Percentiles rank a stretch among this genome's conserved stretches.
Evolutionary conservation across 2,113 vertebrate genomes (phyloP).

Genomic region (Daubentonia madagascariensis): DNA sequence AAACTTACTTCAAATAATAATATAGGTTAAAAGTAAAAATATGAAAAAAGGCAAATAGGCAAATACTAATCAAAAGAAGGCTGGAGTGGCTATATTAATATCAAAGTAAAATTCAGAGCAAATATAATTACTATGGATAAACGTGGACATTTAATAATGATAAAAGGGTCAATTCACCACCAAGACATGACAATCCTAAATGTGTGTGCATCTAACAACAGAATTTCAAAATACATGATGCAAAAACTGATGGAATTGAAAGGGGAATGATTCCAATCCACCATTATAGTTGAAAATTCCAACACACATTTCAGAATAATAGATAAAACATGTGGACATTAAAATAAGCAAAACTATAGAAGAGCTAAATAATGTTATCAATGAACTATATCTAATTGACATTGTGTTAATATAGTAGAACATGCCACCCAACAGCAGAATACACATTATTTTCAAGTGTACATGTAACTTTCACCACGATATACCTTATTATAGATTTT

Average conservation of each 20-base stretch:
- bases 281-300: neutral
- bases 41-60: neutral
- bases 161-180: neutral
- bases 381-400: no score
- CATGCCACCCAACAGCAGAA: neutral
- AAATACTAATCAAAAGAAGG: neutral
- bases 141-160: neutral
- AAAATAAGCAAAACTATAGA: neutral
- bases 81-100: neutral
- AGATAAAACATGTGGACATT: neutral
- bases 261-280: neutral
- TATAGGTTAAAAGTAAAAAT: neutral
- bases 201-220: neutral
- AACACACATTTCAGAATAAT: neutral
- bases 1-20: neutral
- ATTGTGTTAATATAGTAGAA: neutral
- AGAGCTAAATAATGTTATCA: neutral
- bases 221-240: neutral
- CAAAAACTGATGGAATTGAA: neutral
- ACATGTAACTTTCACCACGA: neutral
- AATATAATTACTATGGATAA: neutral
- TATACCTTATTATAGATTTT: no score
- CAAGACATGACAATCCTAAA: neutral
- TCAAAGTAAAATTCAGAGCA: neutral
- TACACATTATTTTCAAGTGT: neutral